A percentile compares a stretch with the other conserved stretches of the same genome.
These are phyloP conservation scores for Oasisia sp. DNA, from an alignment of 2,888 invertebrate genomes.

Conservation along the genomic window DNA sequence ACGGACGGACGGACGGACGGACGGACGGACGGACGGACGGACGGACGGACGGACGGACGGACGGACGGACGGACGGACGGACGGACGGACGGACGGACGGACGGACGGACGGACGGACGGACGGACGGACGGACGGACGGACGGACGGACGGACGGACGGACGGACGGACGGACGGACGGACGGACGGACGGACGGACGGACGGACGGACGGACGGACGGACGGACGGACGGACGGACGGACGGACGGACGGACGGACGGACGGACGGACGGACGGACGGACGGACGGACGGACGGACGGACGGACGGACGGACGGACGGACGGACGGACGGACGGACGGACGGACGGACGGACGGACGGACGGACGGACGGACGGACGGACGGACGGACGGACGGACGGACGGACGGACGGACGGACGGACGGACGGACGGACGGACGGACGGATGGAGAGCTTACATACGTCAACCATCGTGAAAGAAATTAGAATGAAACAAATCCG, in stretches of 20 bases:
- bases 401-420: no score
- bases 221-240: background rate
- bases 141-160: conserved; percentile 26
- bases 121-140: conserved; percentile 26
- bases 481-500: background rate
- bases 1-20: no score
- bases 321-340: no score
- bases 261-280: conserved; percentile 14
- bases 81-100: conserved; percentile 21
- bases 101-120: conserved; percentile 25
- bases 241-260: conserved; percentile 23
- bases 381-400: no score
- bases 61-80: conserved; percentile 21
- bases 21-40: conserved; percentile 7
- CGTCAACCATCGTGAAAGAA: background rate
- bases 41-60: conserved; percentile 21
- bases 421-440: no score
- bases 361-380: no score
- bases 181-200: no score
- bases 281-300: no score
- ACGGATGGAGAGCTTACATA: background rate
- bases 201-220: no score
- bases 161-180: conserved; percentile 20
- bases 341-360: no score
- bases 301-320: background rate